Evolutionary conservation across 2,113 vertebrate species (phyloP), one percentile per base, ranked within the genome.

Genomic region (Aleadryas rufinucha): DNA sequence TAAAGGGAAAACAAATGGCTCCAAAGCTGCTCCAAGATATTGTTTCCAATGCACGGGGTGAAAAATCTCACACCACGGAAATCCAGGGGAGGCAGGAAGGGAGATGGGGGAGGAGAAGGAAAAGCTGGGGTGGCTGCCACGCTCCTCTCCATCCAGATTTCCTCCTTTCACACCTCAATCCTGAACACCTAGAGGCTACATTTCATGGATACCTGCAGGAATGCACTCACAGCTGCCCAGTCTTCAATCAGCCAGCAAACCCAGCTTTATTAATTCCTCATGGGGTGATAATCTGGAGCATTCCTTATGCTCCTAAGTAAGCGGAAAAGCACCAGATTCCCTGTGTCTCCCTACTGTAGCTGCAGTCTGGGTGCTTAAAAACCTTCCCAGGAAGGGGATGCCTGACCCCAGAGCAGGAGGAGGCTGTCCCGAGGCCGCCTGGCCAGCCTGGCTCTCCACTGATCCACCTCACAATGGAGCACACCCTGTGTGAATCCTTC

Each of bases 1-100:
- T 92, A 96, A 95, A 92, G 0, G 8, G 50, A 90, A 87, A 82
- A 92, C 39, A 90, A 91, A 90, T 93, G 79, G 84, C 56, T 88
- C 89, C 71, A 47, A 28, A 72, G 47, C 74, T 94, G 76, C 54
- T 57, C 81, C 52, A 19, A 66, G 87, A 68, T 59, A 90, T 41
- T 56, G 78, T 69, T 95, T 44, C 47, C 84, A 35, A n/a, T 1
- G 5, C 79, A 69, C 0, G 1, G 91, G 87, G 92, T 63, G 71
- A 92, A 75, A 70, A 72, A 75, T 74, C 79, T 90, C 49, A 6
- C 49, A 20, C n/a, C 47, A 2, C 2, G 2, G 72, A 63, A 33
- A 84, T 18, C 42, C 69, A 52, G 66, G 47, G 50, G 33, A 94
- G 39, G 77, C 80, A 84, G 65, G 27, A 44, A 81, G 37, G 33